These are phyloP conservation scores for Choristoneura fumiferana DNA, from an alignment of 1,140 invertebrate genomes.

Conservation along the genomic window DNA sequence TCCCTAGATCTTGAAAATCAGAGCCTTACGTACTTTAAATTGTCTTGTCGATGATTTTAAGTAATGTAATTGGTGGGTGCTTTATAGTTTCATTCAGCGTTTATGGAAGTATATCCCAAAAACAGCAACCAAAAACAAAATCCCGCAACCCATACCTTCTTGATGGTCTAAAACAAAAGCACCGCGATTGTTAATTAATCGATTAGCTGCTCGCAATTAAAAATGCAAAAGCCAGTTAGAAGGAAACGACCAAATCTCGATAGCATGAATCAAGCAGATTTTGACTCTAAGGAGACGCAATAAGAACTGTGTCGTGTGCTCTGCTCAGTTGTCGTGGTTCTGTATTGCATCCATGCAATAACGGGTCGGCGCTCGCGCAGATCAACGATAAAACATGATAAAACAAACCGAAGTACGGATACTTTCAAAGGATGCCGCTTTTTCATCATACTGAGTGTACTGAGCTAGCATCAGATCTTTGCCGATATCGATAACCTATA, in stretches of 20 bases:
- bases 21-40: too few species aligned
- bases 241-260: background rate
- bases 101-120: too few species aligned
- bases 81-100: too few species aligned
- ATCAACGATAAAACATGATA: background rate
- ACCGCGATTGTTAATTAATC: background rate
- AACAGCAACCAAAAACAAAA: background rate
- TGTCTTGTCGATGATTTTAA: too few species aligned
- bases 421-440: too few species aligned
- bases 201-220: constrained; percentile 5
- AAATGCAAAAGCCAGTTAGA: constrained; percentile 10
- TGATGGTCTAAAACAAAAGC: constrained; percentile 11
- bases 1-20: too few species aligned
- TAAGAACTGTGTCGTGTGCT: background rate
- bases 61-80: too few species aligned
- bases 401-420: background rate
- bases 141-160: too few species aligned
- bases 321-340: background rate
- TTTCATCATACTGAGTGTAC: too few species aligned
- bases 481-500: too few species aligned
- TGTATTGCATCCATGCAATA: constrained; percentile 4
- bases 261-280: background rate
- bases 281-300: background rate
- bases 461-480: too few species aligned
- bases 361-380: constrained; percentile 1